These are phyloP conservation scores for Paguma larvata DNA, from an alignment of 2,797 vertebrate genomes.

Conservation along the genomic window DNA sequence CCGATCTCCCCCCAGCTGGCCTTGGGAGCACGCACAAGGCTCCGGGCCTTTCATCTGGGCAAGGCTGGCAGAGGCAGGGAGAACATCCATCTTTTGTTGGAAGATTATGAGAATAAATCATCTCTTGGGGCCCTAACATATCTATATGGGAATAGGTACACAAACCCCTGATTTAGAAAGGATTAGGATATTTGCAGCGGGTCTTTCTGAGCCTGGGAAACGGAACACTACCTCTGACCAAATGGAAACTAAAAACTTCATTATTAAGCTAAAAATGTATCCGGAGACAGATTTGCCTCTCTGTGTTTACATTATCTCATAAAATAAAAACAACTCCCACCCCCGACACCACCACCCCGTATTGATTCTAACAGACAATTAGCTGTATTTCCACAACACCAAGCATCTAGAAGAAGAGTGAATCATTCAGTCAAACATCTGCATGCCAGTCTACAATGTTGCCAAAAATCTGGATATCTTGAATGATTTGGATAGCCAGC, in stretches of 20 bases:
- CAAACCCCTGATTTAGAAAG: background rate
- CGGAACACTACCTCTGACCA: background rate
- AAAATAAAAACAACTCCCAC: background rate
- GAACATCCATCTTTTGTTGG: background rate
- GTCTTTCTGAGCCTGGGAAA: constrained; percentile 24
- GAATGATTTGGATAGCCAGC: constrained; percentile 13
- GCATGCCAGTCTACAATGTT: background rate
- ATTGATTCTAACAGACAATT: constrained; percentile 61
- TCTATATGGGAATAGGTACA: background rate
- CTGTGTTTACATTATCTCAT: background rate
- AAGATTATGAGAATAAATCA: background rate
- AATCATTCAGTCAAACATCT: constrained; percentile 50
- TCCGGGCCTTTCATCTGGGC: background rate
- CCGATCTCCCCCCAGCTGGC: background rate
- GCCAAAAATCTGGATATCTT: constrained; percentile 26
- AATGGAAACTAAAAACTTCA: background rate
- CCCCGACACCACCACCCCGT: background rate
- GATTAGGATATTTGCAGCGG: background rate
- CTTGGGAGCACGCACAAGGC: background rate
- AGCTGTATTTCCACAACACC: constrained; percentile 54
- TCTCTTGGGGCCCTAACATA: background rate
- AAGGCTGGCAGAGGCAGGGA: background rate
- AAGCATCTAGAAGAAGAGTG: background rate
- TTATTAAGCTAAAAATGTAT: constrained; percentile 1
- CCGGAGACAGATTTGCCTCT: background rate